Conservation (phyloP, 2,888 invertebrate genomes). For the Leptinotarsa peninsularis region DNA sequence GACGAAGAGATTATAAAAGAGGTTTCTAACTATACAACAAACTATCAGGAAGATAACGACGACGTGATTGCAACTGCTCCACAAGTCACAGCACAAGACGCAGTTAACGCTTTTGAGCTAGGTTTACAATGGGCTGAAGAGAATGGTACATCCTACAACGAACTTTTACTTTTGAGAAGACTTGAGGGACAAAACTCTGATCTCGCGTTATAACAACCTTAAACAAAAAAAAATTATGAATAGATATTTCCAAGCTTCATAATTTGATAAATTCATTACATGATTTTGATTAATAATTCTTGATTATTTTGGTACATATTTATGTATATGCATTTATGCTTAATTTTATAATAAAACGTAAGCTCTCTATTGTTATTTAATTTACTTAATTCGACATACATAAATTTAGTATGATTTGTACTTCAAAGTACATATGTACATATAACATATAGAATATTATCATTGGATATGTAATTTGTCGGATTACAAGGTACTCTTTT, state of each 20-base stretch:
- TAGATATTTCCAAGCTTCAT: slow-evolving; percentile 11
- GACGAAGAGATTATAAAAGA: slow-evolving; percentile 51
- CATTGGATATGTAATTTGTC: slow-evolving; percentile 22
- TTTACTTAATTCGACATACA: not conserved
- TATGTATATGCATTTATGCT: slow-evolving; percentile 9
- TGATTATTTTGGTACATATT: not conserved
- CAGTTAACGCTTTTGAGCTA: slow-evolving; percentile 53
- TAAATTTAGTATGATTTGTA: too few relatives aligned
- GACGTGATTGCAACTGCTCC: slow-evolving; percentile 48
- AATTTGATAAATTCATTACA: slow-evolving; percentile 11
- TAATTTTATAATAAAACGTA: slow-evolving; percentile 11
- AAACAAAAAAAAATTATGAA: not conserved
- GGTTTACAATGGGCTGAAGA: slow-evolving; percentile 50
- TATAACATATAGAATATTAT: slow-evolving; percentile 18
- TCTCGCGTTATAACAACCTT: slow-evolving; percentile 26
- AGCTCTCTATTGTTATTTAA: not conserved
- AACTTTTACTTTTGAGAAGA: slow-evolving; percentile 44
- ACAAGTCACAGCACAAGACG: slow-evolving; percentile 45
- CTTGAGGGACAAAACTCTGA: slow-evolving; percentile 37
- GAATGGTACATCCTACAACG: slow-evolving; percentile 30
- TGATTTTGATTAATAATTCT: slow-evolving; percentile 17
- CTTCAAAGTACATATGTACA: not conserved
- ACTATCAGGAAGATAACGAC: slow-evolving; percentile 54
- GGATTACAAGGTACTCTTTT: slow-evolving; percentile 24
- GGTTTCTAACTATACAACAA: slow-evolving; percentile 53